These are phyloP conservation scores for Frankliniella fusca DNA, from an alignment of 2,888 invertebrate species.

Conservation along the genomic window DNA sequence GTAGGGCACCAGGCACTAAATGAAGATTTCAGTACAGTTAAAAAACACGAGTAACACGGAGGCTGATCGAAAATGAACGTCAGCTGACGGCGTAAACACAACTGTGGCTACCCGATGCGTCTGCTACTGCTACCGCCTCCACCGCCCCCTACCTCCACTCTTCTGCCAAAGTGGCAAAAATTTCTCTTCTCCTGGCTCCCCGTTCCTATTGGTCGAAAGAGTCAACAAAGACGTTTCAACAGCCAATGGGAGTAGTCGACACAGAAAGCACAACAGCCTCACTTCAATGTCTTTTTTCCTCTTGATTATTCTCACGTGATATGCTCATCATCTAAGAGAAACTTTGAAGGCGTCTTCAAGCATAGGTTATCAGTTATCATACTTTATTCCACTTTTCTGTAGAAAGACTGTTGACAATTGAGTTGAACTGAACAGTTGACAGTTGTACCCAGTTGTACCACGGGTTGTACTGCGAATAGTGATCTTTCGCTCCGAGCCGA, in stretches of 20 bases:
- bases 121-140: neutral
- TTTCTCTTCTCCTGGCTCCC: neutral
- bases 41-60: neutral
- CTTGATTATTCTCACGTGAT: no score
- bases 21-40: neutral
- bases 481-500: no score
- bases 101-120: neutral
- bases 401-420: no score
- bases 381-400: no score
- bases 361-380: no score
- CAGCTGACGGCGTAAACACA: constrained; percentile 16
- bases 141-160: neutral
- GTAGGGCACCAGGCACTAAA: neutral
- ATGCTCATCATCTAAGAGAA: no score
- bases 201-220: neutral
- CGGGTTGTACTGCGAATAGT: no score
- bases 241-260: neutral
- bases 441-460: no score
- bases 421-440: no score
- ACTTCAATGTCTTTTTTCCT: neutral
- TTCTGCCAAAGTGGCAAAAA: constrained; percentile 4
- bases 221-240: neutral
- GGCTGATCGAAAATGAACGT: constrained; percentile 4
- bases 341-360: no score
- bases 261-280: neutral